Base-by-base conservation (phyloP, 1,140 invertebrate genomes). In the Elysia chlorotica region DNA sequence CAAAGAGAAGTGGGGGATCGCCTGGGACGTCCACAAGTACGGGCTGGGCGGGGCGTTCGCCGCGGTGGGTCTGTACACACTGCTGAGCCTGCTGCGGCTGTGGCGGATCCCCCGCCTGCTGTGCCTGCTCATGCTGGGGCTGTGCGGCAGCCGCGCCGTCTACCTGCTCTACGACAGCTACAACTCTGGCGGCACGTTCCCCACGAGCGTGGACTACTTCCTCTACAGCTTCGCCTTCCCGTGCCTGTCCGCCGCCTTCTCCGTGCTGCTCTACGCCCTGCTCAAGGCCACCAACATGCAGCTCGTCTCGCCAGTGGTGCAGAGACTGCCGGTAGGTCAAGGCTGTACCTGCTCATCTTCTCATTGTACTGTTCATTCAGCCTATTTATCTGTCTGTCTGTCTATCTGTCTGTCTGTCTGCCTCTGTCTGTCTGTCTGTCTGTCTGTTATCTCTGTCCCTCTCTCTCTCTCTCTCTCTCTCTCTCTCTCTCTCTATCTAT, bases 161-260 rank as follows among this genome's bases (percentile, higher is more conserved):
- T 95, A 95, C 82, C 90, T 97, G 63, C 93, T 95, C 76, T 93
- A 95, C 79, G 95, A 96, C 88, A 93, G 94, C 0, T 96, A 97
- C 81, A 96, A 96, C 80, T 91, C 93, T 6, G 91, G 92, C 71
- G 89, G 90, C 53, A 93, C 92, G 0, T 90, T 95, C 77, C 93
- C 93, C 37, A 90, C 92, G n/a, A 92, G 93, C 41, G 84, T 95
- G 17, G 93, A 94, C 35, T 92, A 93, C 73, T 91, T 96, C n/a
- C 83, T 96, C 2, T 91, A 95, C 69, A 78, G 75, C 38, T 76
- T 76, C 19, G 72, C 70, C 28, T 82, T 82, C 71, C 95, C 95
- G 65, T 92, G 95, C 65, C 83, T 97, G 14, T n/a, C 93, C 19
- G 92, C 95, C 1, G 92, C 93, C 0, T 96, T 96, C 83, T 92